Percentiles rank a stretch among this genome's conserved stretches.
Evolutionary conservation across 2,888 invertebrate genomes (phyloP).

Genomic region (Spodoptera picta): DNA sequence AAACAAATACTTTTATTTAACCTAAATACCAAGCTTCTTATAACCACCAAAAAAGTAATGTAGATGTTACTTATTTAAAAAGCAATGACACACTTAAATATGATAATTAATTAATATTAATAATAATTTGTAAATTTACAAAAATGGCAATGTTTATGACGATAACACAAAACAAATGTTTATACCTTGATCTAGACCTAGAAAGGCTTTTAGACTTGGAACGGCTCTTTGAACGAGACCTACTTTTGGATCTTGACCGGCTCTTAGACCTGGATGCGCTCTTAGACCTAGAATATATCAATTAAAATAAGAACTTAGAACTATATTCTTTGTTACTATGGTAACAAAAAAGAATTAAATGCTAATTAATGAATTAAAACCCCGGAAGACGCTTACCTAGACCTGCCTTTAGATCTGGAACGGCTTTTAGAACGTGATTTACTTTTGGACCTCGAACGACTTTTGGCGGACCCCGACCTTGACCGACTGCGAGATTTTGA

Average conservation of each 20-base stretch:
- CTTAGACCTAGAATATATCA: slow-evolving; percentile 52
- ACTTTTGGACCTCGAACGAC: slow-evolving; percentile 70
- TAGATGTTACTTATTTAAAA: no score
- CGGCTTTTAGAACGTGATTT: slow-evolving; percentile 67
- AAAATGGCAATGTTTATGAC: no score
- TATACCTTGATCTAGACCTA: slow-evolving; percentile 73
- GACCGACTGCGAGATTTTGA: slow-evolving; percentile 77
- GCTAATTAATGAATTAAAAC: no score
- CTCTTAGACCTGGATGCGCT: slow-evolving; percentile 63
- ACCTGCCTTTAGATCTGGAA: slow-evolving; percentile 63
- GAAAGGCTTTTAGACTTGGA: slow-evolving; percentile 52
- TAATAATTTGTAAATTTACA: no score
- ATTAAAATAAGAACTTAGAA: background rate
- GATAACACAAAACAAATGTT: background rate
- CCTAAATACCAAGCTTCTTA: no score
- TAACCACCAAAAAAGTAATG: no score
- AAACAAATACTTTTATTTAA: no score
- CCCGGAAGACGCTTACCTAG: slow-evolving; percentile 33
- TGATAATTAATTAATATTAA: no score
- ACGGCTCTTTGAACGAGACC: slow-evolving; percentile 62
- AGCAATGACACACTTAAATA: no score
- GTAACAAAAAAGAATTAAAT: background rate
- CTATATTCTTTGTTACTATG: background rate
- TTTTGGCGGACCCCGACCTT: slow-evolving; percentile 73
- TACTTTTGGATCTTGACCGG: slow-evolving; percentile 67